Conservation (phyloP, 2,888 invertebrate species). For the Andrena dorsata region DNA sequence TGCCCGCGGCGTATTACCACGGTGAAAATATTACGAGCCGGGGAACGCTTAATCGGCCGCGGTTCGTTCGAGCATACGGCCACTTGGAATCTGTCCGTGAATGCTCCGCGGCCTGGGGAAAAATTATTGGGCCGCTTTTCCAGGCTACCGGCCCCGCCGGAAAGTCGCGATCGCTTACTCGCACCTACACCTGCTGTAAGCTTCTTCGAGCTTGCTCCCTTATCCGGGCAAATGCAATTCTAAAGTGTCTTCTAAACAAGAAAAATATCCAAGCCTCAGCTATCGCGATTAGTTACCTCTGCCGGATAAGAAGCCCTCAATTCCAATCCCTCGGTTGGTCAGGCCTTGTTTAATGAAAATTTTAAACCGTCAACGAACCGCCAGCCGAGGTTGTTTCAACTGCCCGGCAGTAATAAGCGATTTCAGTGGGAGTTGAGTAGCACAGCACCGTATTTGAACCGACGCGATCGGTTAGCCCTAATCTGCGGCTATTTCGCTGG, state of each 20-base stretch:
- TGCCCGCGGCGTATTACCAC: slow-evolving; percentile 38
- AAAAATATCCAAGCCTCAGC: too few species aligned
- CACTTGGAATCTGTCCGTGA: slow-evolving; percentile 44
- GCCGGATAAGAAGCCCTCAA: too few species aligned
- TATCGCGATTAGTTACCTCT: too few species aligned
- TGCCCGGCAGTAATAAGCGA: not conserved
- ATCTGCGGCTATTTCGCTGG: slow-evolving; percentile 45
- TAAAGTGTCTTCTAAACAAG: too few species aligned
- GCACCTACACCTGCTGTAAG: not conserved
- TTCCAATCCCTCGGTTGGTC: too few species aligned
- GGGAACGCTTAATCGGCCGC: slow-evolving; percentile 33
- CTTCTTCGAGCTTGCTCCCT: not conserved
- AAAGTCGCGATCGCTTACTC: not conserved
- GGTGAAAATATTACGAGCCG: slow-evolving; percentile 38
- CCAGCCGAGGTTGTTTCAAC: not conserved
- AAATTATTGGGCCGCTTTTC: slow-evolving; percentile 53
- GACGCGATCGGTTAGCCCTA: slow-evolving; percentile 24
- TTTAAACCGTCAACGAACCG: too few species aligned
- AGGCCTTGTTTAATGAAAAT: too few species aligned
- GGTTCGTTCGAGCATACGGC: slow-evolving; percentile 36
- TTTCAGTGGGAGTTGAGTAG: slow-evolving; percentile 24
- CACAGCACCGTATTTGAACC: not conserved
- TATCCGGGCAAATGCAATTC: not conserved
- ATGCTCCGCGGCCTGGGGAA: slow-evolving; percentile 28
- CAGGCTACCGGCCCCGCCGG: slow-evolving; percentile 14